A percentile compares a stretch with the other conserved stretches of the same genome.
Evolutionary conservation across 2,888 invertebrate species (phyloP).

Genomic region (Lagria hirta): DNA sequence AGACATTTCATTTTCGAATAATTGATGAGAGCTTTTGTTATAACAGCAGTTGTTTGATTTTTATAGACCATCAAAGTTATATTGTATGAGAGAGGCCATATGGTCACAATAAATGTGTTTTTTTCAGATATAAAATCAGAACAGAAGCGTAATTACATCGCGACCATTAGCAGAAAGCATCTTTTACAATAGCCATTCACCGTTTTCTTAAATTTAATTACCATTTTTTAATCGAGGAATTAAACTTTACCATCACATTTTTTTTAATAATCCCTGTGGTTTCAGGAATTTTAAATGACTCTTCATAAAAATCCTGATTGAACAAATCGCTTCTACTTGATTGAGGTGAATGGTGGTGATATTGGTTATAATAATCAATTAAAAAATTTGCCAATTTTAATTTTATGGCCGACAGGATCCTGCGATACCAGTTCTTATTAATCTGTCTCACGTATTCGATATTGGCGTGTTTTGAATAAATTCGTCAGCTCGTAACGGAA

Average conservation of each 20-base stretch:
- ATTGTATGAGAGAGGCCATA: constrained; percentile 9
- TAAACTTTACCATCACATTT: constrained; percentile 9
- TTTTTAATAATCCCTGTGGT: neutral
- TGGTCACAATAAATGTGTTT: constrained; percentile 13
- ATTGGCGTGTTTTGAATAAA: constrained; percentile 11
- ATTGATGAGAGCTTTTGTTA: constrained; percentile 12
- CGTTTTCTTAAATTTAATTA: constrained; percentile 6
- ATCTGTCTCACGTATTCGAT: constrained; percentile 8
- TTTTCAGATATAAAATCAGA: constrained; percentile 2
- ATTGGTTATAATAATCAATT: constrained; percentile 12
- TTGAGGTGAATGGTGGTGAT: constrained; percentile 1
- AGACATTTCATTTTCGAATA: neutral
- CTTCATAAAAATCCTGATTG: constrained; percentile 7
- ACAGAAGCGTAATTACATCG: constrained; percentile 3
- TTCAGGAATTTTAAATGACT: constrained; percentile 12
- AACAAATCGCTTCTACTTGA: constrained; percentile 11
- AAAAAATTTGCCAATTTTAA: constrained; percentile 6
- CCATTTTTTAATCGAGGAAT: constrained; percentile 10
- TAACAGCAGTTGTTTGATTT: constrained; percentile 17
- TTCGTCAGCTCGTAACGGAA: no score
- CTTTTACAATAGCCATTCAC: no score
- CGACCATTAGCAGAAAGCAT: no score
- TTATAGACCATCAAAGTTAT: constrained; percentile 15
- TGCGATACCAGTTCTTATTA: constrained; percentile 4
- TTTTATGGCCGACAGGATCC: constrained; percentile 5